Evolutionary conservation across 2,888 invertebrate genomes (phyloP), one percentile per base, ranked within the genome.

Genomic region (Alcis repandata): DNA sequence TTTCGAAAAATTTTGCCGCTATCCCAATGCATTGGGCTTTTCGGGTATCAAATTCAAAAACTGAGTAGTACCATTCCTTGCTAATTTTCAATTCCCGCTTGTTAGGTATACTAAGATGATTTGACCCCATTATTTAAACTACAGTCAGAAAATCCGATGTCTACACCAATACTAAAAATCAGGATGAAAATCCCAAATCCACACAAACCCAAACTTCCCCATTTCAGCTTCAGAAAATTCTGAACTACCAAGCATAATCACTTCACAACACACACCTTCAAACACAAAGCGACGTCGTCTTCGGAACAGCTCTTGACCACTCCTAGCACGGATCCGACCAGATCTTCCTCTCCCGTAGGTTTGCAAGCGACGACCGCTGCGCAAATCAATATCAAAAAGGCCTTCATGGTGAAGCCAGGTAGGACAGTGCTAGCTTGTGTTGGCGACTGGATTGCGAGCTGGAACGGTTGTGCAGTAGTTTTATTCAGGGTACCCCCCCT

Each of bases 261-360:
- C 59, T 62, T 64, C 66, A 69, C 67, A 58, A 68, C 45, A 88
- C 92, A 94, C 94, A 96, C 96, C 95, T 97, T 97, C 73, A 96
- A 88, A 82, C 96, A 97, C 88, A 96, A 91, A 69, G 95, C 92
- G 83, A 96, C 91, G 75, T 96, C 95, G 79, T 95, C 94, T 69
- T 95, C 95, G 56, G 95, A 95, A 87, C 97, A 97, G 78, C 95
- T 95, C 86, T 95, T 95, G 77, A 96, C 94, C 77, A 96, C 95
- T 73, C 94, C 94, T 69, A 96, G 88, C 54, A 96, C 96, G 45
- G 95, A 95, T 53, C 94, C 94, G 74, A 96, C 83, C 71, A 91
- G 86, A 73, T 94, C 94, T 53, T 94, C 94, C 59, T 95, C 94
- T 62, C 89, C 88, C 0, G 92, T 85, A 0, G 94, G 93, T 78